These are phyloP conservation scores for Lepidurus couesii DNA, from an alignment of 1,140 invertebrate species.

Conservation along the genomic window DNA sequence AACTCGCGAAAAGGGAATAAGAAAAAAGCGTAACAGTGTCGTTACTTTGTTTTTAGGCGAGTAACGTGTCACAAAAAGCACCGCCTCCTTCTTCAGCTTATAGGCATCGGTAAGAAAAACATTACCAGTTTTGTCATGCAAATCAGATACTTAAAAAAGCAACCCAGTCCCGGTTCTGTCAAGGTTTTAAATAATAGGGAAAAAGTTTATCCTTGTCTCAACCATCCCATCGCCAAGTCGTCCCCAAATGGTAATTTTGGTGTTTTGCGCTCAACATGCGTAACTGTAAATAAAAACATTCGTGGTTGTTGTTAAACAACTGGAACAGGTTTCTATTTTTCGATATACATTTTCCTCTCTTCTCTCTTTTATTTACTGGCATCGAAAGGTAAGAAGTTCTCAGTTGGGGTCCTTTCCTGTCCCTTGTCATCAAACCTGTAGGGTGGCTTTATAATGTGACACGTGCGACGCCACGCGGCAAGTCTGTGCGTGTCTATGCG, in stretches of 20 bases:
- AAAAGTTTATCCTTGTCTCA: not conserved
- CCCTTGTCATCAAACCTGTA: constrained; percentile 17
- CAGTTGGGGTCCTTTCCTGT: constrained; percentile 8
- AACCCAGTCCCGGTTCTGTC: not conserved
- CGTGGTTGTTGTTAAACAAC: not conserved
- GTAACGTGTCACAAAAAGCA: not conserved
- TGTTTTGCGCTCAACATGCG: constrained; percentile 9
- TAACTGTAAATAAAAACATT: not conserved
- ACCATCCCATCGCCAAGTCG: too few relatives aligned
- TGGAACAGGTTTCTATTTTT: not conserved
- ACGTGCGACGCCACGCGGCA: constrained; percentile 20
- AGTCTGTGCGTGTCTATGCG: not conserved
- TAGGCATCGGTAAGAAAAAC: not conserved
- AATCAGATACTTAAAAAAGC: not conserved
- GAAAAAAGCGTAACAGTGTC: not conserved
- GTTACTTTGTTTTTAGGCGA: not conserved
- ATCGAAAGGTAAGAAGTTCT: not conserved
- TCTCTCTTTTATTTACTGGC: not conserved
- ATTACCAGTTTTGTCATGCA: not conserved
- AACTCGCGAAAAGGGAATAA: not conserved
- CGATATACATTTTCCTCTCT: not conserved
- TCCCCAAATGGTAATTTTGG: not conserved
- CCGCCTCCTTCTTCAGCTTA: not conserved
- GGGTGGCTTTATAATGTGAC: constrained; percentile 14
- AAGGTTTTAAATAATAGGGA: constrained; percentile 2